Evolutionary conservation across 2,113 vertebrate genomes (phyloP).

Genomic region (Romanogobio albipinnatus): DNA sequence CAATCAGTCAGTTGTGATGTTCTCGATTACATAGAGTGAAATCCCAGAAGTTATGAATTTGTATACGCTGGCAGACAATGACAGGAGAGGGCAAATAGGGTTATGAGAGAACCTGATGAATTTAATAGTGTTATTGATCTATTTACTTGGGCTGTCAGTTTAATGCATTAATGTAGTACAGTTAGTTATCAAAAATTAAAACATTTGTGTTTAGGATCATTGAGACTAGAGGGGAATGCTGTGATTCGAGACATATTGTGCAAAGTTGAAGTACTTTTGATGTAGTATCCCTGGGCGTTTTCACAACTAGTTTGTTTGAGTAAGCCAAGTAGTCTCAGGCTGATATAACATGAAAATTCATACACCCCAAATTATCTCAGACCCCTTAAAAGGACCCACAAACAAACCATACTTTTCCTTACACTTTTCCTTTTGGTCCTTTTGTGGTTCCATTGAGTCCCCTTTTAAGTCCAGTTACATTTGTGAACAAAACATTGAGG

Average conservation of each 20-base stretch:
- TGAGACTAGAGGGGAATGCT: background rate
- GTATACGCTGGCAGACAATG: background rate
- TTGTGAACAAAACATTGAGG: background rate
- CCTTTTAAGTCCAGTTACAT: background rate
- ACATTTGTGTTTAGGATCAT: background rate
- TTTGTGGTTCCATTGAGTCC: background rate
- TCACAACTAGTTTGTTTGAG: background rate
- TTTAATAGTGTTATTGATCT: slow-evolving; percentile 7
- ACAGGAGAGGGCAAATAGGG: background rate
- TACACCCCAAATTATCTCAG: background rate
- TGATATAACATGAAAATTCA: background rate
- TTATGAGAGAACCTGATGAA: background rate
- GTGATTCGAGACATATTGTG: background rate
- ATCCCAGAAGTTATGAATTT: background rate
- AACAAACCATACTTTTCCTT: background rate
- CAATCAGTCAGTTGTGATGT: background rate
- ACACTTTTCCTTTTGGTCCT: background rate
- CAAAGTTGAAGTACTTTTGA: background rate
- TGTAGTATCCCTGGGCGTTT: background rate
- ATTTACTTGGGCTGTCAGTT: background rate
- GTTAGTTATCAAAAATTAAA: background rate
- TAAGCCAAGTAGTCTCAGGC: background rate
- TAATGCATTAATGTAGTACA: background rate
- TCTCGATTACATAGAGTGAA: background rate
- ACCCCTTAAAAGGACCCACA: background rate